Base-by-base conservation (phyloP, 2,797 vertebrate genomes). In the Buphagus erythrorhynchus region DNA sequence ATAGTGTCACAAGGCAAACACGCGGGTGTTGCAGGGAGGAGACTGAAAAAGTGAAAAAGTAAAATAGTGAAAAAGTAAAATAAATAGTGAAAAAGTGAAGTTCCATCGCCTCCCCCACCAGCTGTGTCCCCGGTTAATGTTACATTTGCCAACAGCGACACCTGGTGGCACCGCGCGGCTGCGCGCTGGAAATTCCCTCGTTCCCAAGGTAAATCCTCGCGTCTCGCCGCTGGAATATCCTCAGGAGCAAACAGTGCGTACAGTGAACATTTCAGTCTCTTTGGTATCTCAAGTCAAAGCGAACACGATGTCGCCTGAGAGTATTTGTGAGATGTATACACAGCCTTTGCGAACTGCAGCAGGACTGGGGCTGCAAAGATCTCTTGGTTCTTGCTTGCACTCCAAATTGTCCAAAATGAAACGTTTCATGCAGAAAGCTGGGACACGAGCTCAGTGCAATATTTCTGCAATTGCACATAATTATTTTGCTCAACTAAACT, bases 141-240 rank as follows among this genome's bases (percentile, higher is more conserved):
- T 98, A 62, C 93, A 97, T 95, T 98, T 98, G 98, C 98, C 97
- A 98, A 98, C 96, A 98, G 98, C 97, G 98, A 98, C 98, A 98
- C 97, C 98, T 95, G 96, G 98, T 98, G 98, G 42, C 40, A 7
- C 21, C 17, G 35, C 13, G 22, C 38, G 28, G 66, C 46, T 1
- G 21, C 26, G 38, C 16, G 48, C 28, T 0, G 57, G 26, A 8
- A 6, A 6, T n/a, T 4, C 36, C 66, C n/a, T 33, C 14, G 38
- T 9, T n/a, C 18, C 17, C 16, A 2, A n/a, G 26, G 24, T 1
- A 35, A 35, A 62, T 18, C 7, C 33, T 5, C 14, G 5, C 21
- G 2, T 8, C 11, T 18, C 31, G 58, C 45, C 18, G 26, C 9
- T 20, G 33, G 21, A 48, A 13, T 5, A 13, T 1, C 21, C 61